Percentiles rank a stretch among this genome's conserved stretches.
Conservation (phyloP, 2,888 invertebrate genomes). For the Macaria notata region DNA sequence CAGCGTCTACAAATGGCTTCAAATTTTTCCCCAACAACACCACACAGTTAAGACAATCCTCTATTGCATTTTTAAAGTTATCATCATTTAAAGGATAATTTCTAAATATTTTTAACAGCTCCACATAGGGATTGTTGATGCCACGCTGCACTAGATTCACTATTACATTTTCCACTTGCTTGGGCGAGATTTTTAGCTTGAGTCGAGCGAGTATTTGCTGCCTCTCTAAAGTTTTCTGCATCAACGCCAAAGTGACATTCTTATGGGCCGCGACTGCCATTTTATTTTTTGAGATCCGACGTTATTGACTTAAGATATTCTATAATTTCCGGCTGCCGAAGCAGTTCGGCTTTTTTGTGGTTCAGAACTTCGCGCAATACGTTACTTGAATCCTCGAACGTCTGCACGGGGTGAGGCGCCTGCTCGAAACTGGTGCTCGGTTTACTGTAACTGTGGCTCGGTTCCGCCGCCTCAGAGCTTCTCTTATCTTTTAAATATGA, state of each 20-base stretch:
- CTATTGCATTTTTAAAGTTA: constrained; percentile 65
- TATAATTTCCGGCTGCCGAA: constrained; percentile 73
- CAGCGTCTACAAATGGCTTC: constrained; percentile 62
- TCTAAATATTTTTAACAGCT: constrained; percentile 71
- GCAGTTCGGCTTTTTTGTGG: constrained; percentile 71
- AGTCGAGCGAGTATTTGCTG: constrained; percentile 63
- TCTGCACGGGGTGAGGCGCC: constrained; percentile 44
- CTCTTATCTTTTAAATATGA: constrained; percentile 75
- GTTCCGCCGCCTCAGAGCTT: constrained; percentile 58
- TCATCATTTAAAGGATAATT: constrained; percentile 67
- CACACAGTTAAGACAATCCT: constrained; percentile 67
- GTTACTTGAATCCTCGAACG: constrained; percentile 65
- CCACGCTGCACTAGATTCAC: constrained; percentile 60
- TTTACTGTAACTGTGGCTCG: constrained; percentile 55
- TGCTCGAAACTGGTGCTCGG: constrained; percentile 70
- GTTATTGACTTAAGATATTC: constrained; percentile 68
- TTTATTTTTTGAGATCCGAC: constrained; percentile 66
- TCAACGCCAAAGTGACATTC: constrained; percentile 67
- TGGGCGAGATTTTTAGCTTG: constrained; percentile 66
- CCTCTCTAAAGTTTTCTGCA: constrained; percentile 69
- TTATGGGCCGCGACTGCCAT: constrained; percentile 71
- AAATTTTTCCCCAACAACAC: constrained; percentile 64
- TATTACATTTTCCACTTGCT: constrained; percentile 72
- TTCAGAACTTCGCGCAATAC: constrained; percentile 72
- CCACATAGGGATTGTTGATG: constrained; percentile 65